Percentiles rank a stretch among this genome's conserved stretches.
These are phyloP conservation scores for Aleiodes alternator DNA, from an alignment of 2,888 invertebrate genomes.

Conservation along the genomic window DNA sequence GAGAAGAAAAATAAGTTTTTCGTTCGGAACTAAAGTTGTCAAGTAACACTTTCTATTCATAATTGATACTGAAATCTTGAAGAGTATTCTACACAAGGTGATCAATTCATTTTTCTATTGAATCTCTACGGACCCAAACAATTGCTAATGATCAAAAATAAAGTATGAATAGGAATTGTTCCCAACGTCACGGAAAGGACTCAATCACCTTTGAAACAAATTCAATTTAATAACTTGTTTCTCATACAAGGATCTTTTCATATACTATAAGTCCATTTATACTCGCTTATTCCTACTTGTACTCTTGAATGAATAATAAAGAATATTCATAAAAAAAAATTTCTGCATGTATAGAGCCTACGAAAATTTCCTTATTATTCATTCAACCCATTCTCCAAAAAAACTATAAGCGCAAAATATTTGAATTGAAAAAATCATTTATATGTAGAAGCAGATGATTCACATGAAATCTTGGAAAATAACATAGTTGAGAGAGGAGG, in stretches of 20 bases:
- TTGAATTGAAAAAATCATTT: background rate
- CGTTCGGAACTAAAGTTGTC: constrained; percentile 82
- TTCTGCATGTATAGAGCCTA: constrained; percentile 42
- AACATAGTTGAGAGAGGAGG: background rate
- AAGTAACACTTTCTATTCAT: constrained; percentile 60
- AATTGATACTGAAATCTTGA: constrained; percentile 16
- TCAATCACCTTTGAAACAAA: too few relatives aligned
- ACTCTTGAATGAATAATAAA: constrained; percentile 75
- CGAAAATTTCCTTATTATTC: constrained; percentile 68
- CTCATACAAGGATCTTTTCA: background rate
- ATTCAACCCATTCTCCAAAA: constrained; percentile 63
- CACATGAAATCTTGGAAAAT: background rate
- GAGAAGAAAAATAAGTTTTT: constrained; percentile 84
- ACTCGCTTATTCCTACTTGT: constrained; percentile 51
- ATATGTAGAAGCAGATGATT: constrained; percentile 8
- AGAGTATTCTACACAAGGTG: too few relatives aligned
- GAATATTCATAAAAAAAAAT: constrained; percentile 52
- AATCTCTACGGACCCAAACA: too few relatives aligned
- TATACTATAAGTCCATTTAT: background rate
- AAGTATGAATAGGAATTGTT: too few relatives aligned
- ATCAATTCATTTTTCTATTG: too few relatives aligned
- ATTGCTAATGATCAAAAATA: too few relatives aligned
- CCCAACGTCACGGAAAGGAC: too few relatives aligned
- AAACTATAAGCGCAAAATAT: constrained; percentile 8
- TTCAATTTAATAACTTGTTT: background rate